Base-by-base conservation (phyloP, 2,888 invertebrate species). In the Alentia gelatinosa region DNA sequence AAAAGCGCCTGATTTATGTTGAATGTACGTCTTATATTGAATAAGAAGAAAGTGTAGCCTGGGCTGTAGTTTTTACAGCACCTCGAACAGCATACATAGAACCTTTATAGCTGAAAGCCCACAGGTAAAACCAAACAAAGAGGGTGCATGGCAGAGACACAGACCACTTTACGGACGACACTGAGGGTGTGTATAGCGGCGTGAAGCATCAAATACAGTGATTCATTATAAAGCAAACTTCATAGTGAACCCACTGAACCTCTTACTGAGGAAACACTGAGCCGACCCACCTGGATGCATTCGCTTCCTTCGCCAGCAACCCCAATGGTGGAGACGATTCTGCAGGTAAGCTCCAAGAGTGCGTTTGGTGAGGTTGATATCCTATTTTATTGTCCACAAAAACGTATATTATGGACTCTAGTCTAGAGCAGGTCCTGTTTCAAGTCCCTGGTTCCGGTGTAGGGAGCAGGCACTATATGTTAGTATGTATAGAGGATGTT, bases 191-290 rank as follows among this genome's bases (percentile, higher is more conserved):
- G 12, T 19, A 56, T 3, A n/a, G 19, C n/a, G 12, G 56, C n/a
- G 56, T 56, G 56, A 19, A n/a, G 56, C 56, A 56, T 68, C 30
- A 68, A 68, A 68, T 26, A 68, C 68, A 30, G 68, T 68, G 68
- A 68, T 68, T 68, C 68, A 68, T 68, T 26, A 68, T 68, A 68
- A 68, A 68, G 33, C 68, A 68, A 68, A 68, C 68, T 68, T 30
- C n/a, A 26, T 68, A n/a, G 68, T 68, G 68, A 68, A 68, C 30
- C 19, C 26, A 30, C 30, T 68, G 33, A 12, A 68, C 0, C 30
- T 1, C 68, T 30, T 12, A 26, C 4, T 5, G 30, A 30, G 1
- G 12, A 30, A 47, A 7, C 47, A 30, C 26, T 26, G 26, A 3
- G 26, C 68, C 30, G 30, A n/a, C 56, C 68, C 68, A 68, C 68